phyloP scores from a whole-genome alignment of 1,140 invertebrate genomes.

The Ectropis grisescens region DNA sequence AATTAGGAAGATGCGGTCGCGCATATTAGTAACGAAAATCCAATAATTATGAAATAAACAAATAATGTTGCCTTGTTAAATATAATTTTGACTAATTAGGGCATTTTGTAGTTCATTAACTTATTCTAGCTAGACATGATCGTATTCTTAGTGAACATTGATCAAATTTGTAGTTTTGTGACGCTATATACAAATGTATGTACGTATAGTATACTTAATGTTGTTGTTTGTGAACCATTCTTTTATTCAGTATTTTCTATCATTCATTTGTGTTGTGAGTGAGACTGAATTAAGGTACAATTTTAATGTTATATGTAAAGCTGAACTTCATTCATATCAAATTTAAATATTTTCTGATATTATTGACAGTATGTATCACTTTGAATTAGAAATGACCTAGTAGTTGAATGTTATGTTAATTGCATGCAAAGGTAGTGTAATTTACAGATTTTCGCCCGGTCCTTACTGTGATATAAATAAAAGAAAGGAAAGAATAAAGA shows the following conservation, averaged over 20 bases:
- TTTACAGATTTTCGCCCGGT: slow-evolving; percentile 63
- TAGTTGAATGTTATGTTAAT: slow-evolving; percentile 51
- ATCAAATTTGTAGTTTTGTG: slow-evolving; percentile 61
- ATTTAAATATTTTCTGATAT: slow-evolving; percentile 45
- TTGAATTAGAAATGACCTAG: slow-evolving; percentile 30
- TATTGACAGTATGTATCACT: slow-evolving; percentile 21
- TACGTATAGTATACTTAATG: slow-evolving; percentile 11
- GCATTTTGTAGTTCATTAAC: slow-evolving; percentile 64
- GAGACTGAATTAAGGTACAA: slow-evolving; percentile 64
- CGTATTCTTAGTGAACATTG: slow-evolving; percentile 46
- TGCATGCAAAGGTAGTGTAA: slow-evolving; percentile 59
- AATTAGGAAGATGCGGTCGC: slow-evolving; percentile 70
- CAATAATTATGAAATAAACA: slow-evolving; percentile 69
- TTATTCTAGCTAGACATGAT: slow-evolving; percentile 53
- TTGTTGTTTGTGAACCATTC: slow-evolving; percentile 31
- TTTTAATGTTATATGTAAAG: slow-evolving; percentile 47
- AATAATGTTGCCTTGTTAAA: slow-evolving; percentile 58
- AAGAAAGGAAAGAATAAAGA: slow-evolving; percentile 30
- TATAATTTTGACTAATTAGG: slow-evolving; percentile 62
- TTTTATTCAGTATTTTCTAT: slow-evolving; percentile 63
- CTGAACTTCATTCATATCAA: slow-evolving; percentile 13
- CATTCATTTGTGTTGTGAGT: slow-evolving; percentile 58
- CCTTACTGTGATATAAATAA: slow-evolving; percentile 61
- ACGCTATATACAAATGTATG: slow-evolving; percentile 27
- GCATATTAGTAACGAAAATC: slow-evolving; percentile 70